phyloP scores from a whole-genome alignment of 1,140 invertebrate genomes.

The Sitobion miscanthi region DNA sequence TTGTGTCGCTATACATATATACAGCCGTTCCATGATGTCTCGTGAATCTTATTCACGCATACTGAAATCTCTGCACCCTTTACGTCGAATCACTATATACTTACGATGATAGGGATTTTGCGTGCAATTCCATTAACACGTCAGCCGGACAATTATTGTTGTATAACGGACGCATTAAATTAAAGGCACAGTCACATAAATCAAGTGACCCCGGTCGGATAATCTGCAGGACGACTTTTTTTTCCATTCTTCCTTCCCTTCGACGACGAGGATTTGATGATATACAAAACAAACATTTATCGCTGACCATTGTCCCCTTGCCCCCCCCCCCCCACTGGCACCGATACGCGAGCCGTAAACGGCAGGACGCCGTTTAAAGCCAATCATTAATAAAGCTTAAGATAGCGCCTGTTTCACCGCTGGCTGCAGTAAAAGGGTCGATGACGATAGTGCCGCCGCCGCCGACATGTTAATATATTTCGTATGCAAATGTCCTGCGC shows the following conservation, averaged over 20 bases:
- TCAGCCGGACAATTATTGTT: slow-evolving; percentile 24
- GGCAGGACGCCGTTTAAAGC: slow-evolving; percentile 19
- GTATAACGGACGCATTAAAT: background rate
- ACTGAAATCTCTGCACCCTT: background rate
- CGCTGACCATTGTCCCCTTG: slow-evolving; percentile 45
- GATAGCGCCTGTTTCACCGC: background rate
- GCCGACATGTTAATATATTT: slow-evolving; percentile 42
- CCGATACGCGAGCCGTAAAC: background rate
- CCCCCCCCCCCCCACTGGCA: no score
- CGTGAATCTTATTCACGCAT: background rate
- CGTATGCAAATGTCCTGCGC: slow-evolving; percentile 39
- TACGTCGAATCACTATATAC: background rate
- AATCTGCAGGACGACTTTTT: slow-evolving; percentile 29
- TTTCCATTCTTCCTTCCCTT: background rate
- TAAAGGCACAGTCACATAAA: slow-evolving; percentile 36
- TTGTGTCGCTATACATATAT: background rate
- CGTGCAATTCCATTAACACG: slow-evolving; percentile 51
- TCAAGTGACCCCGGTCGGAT: slow-evolving; percentile 45
- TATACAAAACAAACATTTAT: slow-evolving; percentile 53
- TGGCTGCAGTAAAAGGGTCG: background rate
- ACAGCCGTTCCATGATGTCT: background rate
- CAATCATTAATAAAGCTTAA: slow-evolving; percentile 57
- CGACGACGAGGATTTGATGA: slow-evolving; percentile 22
- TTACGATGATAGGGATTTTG: background rate
- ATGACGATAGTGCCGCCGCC: background rate